These are phyloP conservation scores for Conus canariensis DNA, from an alignment of 2,888 invertebrate species.

Conservation along the genomic window DNA sequence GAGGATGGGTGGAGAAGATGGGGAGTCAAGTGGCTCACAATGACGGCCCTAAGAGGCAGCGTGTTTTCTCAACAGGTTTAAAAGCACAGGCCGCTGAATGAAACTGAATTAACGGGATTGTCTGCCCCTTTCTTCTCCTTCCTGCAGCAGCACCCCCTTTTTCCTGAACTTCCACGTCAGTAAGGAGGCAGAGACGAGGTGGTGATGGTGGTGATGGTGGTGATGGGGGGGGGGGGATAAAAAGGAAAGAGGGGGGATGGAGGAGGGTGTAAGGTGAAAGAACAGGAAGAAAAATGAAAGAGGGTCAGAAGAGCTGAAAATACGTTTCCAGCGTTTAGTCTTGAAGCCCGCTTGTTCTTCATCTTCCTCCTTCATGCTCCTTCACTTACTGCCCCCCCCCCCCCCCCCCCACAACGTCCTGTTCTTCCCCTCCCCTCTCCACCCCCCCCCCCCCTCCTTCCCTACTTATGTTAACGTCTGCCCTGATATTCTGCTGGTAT, in stretches of 20 bases:
- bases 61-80: constrained; percentile 10
- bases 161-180: neutral
- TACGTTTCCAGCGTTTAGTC: neutral
- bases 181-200: neutral
- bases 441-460: neutral
- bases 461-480: neutral
- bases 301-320: neutral
- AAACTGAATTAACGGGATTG: constrained; percentile 6
- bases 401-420: neutral
- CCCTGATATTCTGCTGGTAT: no score
- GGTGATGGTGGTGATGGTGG: neutral
- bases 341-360: neutral
- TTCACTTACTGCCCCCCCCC: neutral
- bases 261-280: neutral
- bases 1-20: neutral
- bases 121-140: constrained; percentile 30
- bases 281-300: neutral
- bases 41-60: neutral
- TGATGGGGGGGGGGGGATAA: neutral
- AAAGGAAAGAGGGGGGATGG: neutral
- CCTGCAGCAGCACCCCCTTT: neutral
- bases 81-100: constrained; percentile 18
- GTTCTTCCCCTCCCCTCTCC: neutral
- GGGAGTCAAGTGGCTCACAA: neutral
- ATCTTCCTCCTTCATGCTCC: neutral